These are phyloP conservation scores for Amblyjoppa proteus DNA, from an alignment of 2,888 invertebrate species.

Conservation along the genomic window DNA sequence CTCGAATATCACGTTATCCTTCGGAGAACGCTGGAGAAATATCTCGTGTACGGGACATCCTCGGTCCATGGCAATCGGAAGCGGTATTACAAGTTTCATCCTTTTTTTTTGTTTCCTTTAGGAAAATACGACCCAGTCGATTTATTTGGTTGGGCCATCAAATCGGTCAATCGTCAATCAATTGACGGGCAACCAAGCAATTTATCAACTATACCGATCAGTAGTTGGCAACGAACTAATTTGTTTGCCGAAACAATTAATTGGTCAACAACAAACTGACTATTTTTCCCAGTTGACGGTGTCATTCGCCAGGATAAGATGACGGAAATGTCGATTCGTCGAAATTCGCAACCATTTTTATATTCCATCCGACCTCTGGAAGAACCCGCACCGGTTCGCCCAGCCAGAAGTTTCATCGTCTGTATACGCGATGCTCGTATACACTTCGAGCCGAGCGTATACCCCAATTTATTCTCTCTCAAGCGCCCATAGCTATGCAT, in stretches of 20 bases:
- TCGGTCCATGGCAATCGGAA: constrained; percentile 19
- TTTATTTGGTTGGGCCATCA: too few relatives aligned
- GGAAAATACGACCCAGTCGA: too few relatives aligned
- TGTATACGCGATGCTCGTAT: constrained; percentile 41
- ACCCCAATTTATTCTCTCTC: constrained; percentile 78
- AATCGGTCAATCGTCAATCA: too few relatives aligned
- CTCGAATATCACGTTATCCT: constrained; percentile 34
- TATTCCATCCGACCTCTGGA: constrained; percentile 63
- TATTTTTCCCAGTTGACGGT: constrained; percentile 7
- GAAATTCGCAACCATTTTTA: constrained; percentile 64
- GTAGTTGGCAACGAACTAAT: too few relatives aligned
- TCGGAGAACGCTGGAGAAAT: background rate
- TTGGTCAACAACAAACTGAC: too few relatives aligned
- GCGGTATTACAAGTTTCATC: constrained; percentile 22
- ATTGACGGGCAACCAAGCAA: too few relatives aligned
- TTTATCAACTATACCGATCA: too few relatives aligned
- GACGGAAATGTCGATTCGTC: constrained; percentile 52
- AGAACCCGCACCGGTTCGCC: constrained; percentile 49
- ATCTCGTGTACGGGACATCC: constrained; percentile 10
- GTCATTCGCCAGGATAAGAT: constrained; percentile 45
- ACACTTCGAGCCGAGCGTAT: constrained; percentile 52
- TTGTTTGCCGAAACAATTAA: too few relatives aligned
- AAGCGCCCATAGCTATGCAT: constrained; percentile 76
- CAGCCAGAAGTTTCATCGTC: constrained; percentile 18
- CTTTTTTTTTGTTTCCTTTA: too few relatives aligned